Evolutionary conservation across 1,140 invertebrate genomes (phyloP).

Genomic region (Drosophila prosaltans): DNA sequence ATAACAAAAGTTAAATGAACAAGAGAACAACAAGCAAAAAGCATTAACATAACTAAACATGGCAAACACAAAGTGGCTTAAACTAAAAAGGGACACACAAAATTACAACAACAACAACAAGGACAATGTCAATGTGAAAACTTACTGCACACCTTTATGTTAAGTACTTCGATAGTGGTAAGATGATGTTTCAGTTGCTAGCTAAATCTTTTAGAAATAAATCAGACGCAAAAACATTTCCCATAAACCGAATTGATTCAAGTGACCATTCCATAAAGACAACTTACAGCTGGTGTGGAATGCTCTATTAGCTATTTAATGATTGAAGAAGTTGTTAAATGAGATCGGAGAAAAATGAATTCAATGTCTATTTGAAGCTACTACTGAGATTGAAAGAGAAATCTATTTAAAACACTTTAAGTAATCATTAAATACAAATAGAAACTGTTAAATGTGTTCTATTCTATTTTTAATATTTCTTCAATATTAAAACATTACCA

Average conservation of each 20-base stretch:
- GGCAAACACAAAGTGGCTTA: slow-evolving; percentile 39
- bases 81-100: slow-evolving; percentile 42
- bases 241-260: background rate
- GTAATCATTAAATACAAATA: no score
- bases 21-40: slow-evolving; percentile 30
- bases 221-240: background rate
- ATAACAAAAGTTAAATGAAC: slow-evolving; percentile 54
- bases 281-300: background rate
- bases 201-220: background rate
- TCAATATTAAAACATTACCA: no score
- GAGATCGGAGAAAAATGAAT: background rate
- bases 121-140: slow-evolving; percentile 38
- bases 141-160: slow-evolving; percentile 33
- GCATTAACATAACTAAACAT: slow-evolving; percentile 47
- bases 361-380: no score
- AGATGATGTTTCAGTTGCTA: background rate
- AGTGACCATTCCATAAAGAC: background rate
- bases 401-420: no score
- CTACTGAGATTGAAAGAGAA: no score
- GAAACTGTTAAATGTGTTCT: no score
- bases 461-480: no score
- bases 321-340: background rate
- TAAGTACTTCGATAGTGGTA: slow-evolving; percentile 30
- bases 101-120: slow-evolving; percentile 42
- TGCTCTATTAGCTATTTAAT: no score